A percentile compares a stretch with the other conserved stretches of the same genome.
Conservation (phyloP, 1,140 invertebrate genomes). For the Papilio dardanus region DNA sequence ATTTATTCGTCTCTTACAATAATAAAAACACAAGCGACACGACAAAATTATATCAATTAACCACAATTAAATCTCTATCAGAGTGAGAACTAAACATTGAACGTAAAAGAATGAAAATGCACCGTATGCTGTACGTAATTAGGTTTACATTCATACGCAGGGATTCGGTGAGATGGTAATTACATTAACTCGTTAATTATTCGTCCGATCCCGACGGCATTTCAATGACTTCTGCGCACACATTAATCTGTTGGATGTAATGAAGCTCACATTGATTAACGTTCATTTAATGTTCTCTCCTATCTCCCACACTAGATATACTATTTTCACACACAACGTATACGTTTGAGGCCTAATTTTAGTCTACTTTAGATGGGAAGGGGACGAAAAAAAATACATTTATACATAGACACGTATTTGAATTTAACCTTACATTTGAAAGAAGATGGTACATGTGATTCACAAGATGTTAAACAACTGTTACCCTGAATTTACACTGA, state of each 20-base stretch:
- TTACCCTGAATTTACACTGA: too few species aligned
- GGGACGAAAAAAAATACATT: too few species aligned
- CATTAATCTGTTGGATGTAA: constrained; percentile 12
- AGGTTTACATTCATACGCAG: constrained; percentile 2
- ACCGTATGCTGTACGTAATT: background rate
- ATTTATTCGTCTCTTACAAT: too few species aligned
- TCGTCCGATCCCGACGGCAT: constrained; percentile 4
- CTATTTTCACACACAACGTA: background rate
- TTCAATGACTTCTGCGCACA: constrained; percentile 8
- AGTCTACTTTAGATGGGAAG: too few species aligned
- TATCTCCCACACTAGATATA: background rate
- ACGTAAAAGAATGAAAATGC: background rate
- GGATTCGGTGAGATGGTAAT: background rate
- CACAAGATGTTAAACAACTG: too few species aligned
- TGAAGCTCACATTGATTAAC: constrained; percentile 2
- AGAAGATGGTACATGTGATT: too few species aligned
- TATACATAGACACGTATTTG: too few species aligned
- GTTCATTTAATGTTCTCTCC: background rate
- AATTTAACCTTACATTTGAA: too few species aligned
- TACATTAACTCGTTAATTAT: constrained; percentile 24
- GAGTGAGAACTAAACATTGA: background rate
- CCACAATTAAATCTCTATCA: constrained; percentile 9
- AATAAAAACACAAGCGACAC: background rate
- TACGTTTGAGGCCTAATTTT: too few species aligned
- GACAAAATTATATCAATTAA: background rate